Evolutionary conservation across 2,888 invertebrate genomes (phyloP).

Genomic region (Protonemura montana): DNA sequence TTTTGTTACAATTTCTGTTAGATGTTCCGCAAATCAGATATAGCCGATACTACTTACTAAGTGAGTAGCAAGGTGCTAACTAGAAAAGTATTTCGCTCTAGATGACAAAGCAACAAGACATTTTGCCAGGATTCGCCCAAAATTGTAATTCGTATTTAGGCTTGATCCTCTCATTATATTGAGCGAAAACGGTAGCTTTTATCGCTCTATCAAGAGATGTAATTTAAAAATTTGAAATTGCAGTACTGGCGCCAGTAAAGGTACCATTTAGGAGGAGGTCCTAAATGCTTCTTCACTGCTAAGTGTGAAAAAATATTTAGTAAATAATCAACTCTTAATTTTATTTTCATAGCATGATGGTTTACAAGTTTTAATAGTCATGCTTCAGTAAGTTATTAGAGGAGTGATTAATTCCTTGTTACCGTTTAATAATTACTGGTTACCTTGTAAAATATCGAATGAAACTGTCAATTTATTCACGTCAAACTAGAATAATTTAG

Average conservation of each 20-base stretch:
- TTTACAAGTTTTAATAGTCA: neutral
- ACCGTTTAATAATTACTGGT: neutral
- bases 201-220: neutral
- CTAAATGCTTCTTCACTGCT: neutral
- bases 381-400: neutral
- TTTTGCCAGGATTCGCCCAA: too few relatives aligned
- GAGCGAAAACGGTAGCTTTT: neutral
- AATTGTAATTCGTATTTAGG: too few relatives aligned
- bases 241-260: neutral
- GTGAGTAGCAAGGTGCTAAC: too few relatives aligned
- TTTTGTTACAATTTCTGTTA: too few relatives aligned
- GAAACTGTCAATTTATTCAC: constrained; percentile 4
- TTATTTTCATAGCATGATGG: constrained; percentile 12
- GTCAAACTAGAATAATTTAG: neutral
- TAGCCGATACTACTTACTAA: too few relatives aligned
- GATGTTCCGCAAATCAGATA: too few relatives aligned
- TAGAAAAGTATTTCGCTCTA: too few relatives aligned
- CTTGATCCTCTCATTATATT: neutral
- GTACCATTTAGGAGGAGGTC: neutral
- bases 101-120: too few relatives aligned
- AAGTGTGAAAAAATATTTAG: constrained; percentile 12
- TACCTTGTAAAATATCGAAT: constrained; percentile 7
- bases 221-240: neutral
- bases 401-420: constrained; percentile 12
- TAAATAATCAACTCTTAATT: neutral